A percentile compares a stretch with the other conserved stretches of the same genome.
Conservation (phyloP, 2,888 invertebrate species). For the Campoletis raptor region DNA sequence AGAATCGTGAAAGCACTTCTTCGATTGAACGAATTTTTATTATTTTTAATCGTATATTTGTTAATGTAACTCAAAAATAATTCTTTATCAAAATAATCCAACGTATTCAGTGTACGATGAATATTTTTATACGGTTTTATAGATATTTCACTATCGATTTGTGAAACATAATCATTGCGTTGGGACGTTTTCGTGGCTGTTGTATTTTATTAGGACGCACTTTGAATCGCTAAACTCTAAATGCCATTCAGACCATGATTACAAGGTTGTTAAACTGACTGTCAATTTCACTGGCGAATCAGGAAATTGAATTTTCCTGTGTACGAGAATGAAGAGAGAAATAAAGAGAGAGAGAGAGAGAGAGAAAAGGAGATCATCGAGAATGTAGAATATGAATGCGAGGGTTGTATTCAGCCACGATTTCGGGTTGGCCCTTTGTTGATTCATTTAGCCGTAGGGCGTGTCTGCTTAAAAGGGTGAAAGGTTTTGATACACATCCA, state of each 20-base stretch:
- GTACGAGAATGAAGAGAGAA: background rate
- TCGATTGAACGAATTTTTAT: background rate
- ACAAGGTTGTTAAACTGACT: conserved; percentile 53
- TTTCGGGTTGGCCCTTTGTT: conserved; percentile 54
- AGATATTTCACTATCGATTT: background rate
- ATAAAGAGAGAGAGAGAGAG: background rate
- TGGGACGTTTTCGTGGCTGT: background rate
- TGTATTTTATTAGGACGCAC: conserved; percentile 15
- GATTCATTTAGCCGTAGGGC: conserved; percentile 67
- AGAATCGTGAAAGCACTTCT: background rate
- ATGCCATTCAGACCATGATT: conserved; percentile 48
- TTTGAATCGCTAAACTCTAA: conserved; percentile 22
- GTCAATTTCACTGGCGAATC: conserved; percentile 62
- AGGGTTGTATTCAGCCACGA: conserved; percentile 43
- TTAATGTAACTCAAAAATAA: background rate
- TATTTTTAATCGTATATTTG: background rate
- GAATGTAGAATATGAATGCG: conserved; percentile 45
- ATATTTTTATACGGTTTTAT: background rate
- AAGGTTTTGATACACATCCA: conserved; percentile 27
- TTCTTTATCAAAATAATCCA: background rate
- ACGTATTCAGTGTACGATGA: background rate
- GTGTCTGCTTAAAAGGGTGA: conserved; percentile 48
- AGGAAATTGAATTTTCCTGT: conserved; percentile 62
- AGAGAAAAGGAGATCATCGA: conserved; percentile 3
- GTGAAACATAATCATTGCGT: background rate